phyloP scores from a whole-genome alignment of 2,113 vertebrate genomes.

The Semicossyphus pulcher region DNA sequence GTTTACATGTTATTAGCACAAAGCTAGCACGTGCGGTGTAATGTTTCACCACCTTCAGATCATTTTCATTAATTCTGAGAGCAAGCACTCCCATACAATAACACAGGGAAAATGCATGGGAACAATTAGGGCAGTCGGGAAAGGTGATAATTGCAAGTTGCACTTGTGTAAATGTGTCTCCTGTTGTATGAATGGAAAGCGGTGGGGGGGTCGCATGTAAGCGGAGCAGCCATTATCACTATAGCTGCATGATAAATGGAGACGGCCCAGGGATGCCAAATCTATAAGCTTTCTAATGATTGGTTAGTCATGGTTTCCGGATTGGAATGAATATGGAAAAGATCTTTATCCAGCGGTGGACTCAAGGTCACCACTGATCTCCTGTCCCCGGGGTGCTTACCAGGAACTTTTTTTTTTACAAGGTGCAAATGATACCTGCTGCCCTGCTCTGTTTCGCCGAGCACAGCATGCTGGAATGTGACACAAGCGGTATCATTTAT shows the following conservation, averaged over 20 bases:
- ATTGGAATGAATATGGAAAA: conserved; percentile 77
- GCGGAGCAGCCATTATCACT: conserved; percentile 47
- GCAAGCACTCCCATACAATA: background rate
- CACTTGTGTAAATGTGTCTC: conserved; percentile 26
- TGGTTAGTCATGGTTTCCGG: conserved; percentile 79
- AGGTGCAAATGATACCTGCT: conserved; percentile 58
- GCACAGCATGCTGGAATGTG: conserved; percentile 31
- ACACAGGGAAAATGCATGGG: background rate
- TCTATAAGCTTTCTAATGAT: conserved; percentile 79
- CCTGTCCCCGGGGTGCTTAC: conserved; percentile 63
- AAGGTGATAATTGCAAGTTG: conserved; percentile 54
- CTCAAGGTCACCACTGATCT: conserved; percentile 77
- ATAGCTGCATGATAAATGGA: conserved; percentile 65
- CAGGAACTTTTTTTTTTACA: conserved; percentile 69
- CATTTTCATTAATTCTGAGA: conserved; percentile 3
- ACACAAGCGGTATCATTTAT: conserved; percentile 47
- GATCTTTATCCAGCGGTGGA: conserved; percentile 68
- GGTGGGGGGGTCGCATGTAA: conserved; percentile 21
- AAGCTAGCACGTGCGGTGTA: conserved; percentile 2
- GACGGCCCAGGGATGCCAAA: conserved; percentile 51
- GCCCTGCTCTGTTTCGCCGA: conserved; percentile 27
- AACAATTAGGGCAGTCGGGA: conserved; percentile 25
- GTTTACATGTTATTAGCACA: background rate
- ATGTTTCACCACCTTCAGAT: conserved; percentile 12
- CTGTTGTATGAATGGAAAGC: background rate